phyloP scores from a whole-genome alignment of 2,113 vertebrate species.

The Smithornis capensis region DNA sequence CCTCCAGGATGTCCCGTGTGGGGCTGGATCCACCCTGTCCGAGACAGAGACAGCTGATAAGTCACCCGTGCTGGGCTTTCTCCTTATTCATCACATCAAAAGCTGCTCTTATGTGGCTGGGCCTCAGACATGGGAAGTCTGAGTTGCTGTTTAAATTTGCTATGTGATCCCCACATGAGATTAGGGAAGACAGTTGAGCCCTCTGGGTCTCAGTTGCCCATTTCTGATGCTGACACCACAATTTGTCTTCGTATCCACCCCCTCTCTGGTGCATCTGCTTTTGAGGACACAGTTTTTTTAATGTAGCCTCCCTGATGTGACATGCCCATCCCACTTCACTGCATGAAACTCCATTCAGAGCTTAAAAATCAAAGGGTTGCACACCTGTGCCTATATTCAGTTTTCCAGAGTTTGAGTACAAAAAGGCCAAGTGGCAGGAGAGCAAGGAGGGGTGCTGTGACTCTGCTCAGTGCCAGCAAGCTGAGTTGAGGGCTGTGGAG shows the following conservation, averaged over 20 bases:
- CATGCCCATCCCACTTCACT: neutral
- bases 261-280: neutral
- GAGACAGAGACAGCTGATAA: neutral
- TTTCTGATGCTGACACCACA: neutral
- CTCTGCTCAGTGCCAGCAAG: neutral
- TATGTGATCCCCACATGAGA: neutral
- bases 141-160: neutral
- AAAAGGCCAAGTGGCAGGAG: neutral
- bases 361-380: neutral
- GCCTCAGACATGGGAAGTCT: neutral
- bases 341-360: neutral
- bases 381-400: neutral
- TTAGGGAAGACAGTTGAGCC: neutral
- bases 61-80: neutral
- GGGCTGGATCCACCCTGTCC: rapidly evolving
- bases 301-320: neutral
- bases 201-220: neutral
- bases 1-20: rapidly evolving
- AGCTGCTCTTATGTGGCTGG: neutral
- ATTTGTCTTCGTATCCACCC: neutral
- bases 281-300: neutral
- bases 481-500: neutral
- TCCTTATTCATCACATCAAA: neutral
- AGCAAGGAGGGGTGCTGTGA: neutral
- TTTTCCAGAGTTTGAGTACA: neutral